These are phyloP conservation scores for Seira musarum DNA, from an alignment of 2,888 invertebrate species.

Conservation along the genomic window DNA sequence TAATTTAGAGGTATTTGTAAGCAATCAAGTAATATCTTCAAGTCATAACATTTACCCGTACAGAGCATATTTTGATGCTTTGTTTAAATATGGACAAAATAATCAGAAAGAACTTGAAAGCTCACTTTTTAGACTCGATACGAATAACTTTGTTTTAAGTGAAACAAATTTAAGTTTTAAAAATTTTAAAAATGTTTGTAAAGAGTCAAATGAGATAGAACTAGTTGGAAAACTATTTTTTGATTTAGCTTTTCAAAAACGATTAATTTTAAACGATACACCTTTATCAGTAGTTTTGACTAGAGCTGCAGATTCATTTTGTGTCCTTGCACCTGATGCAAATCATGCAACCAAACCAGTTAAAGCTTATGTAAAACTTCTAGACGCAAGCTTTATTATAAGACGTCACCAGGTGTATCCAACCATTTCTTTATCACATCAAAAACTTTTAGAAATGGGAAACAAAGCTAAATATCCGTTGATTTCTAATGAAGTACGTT, in stretches of 20 bases:
- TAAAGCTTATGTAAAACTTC: slow-evolving; percentile 58
- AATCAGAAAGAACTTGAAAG: slow-evolving; percentile 35
- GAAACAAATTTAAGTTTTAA: slow-evolving; percentile 39
- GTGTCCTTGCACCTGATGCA: slow-evolving; percentile 26
- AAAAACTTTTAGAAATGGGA: slow-evolving; percentile 57
- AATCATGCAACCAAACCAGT: background rate
- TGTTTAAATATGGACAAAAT: slow-evolving; percentile 26
- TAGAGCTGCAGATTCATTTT: slow-evolving; percentile 47
- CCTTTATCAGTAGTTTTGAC: slow-evolving; percentile 47
- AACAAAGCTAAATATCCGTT: slow-evolving; percentile 65
- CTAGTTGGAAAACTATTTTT: slow-evolving; percentile 52
- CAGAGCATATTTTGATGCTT: slow-evolving; percentile 37
- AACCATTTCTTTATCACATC: slow-evolving; percentile 63
- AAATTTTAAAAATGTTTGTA: no score
- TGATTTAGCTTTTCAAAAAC: slow-evolving; percentile 50
- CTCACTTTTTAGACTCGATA: slow-evolving; percentile 50
- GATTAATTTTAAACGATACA: slow-evolving; percentile 59
- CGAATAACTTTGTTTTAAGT: background rate
- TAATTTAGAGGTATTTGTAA: slow-evolving; percentile 39
- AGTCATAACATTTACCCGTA: slow-evolving; percentile 46
- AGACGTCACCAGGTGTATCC: slow-evolving; percentile 61
- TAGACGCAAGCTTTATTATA: slow-evolving; percentile 63
- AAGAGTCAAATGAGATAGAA: slow-evolving; percentile 55
- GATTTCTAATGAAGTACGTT: slow-evolving; percentile 59
- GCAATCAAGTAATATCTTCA: slow-evolving; percentile 30